Evolutionary conservation across 2,797 vertebrate species (phyloP).

Genomic region (Pogoniulus pusillus): DNA sequence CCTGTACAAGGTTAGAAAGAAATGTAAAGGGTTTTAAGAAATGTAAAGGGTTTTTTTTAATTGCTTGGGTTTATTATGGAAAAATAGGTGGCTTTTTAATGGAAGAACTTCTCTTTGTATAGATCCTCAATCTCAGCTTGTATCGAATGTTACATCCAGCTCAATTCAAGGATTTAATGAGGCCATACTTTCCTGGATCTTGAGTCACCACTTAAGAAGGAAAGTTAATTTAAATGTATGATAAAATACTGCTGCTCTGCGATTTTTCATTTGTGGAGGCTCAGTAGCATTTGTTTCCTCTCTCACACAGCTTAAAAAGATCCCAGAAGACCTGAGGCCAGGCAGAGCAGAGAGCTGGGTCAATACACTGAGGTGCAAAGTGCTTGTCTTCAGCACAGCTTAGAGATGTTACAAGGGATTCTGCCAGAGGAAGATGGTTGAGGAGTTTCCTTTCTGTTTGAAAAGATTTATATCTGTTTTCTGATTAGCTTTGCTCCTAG

Average conservation of each 20-base stretch:
- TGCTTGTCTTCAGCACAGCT: background rate
- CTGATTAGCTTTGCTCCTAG: background rate
- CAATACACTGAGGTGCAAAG: fast-evolving
- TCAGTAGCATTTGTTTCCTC: fast-evolving
- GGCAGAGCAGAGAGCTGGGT: fast-evolving
- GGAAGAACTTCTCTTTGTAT: background rate
- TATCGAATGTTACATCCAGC: background rate
- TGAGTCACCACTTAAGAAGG: background rate
- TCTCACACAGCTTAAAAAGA: background rate
- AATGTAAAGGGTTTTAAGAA: background rate
- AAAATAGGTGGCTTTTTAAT: background rate
- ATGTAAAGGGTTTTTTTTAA: background rate
- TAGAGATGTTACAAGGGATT: background rate
- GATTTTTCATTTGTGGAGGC: background rate
- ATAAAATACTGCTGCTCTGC: background rate
- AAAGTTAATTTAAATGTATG: background rate
- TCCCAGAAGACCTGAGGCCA: background rate
- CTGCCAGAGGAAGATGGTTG: fast-evolving
- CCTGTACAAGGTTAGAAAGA: background rate
- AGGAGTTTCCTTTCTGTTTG: background rate
- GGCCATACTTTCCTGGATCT: background rate
- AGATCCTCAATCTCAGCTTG: background rate
- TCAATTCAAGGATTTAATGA: background rate
- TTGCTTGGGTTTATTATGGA: background rate
- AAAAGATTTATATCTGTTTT: fast-evolving